phyloP scores from a whole-genome alignment of 2,797 vertebrate species.

The Vultur gryphus region DNA sequence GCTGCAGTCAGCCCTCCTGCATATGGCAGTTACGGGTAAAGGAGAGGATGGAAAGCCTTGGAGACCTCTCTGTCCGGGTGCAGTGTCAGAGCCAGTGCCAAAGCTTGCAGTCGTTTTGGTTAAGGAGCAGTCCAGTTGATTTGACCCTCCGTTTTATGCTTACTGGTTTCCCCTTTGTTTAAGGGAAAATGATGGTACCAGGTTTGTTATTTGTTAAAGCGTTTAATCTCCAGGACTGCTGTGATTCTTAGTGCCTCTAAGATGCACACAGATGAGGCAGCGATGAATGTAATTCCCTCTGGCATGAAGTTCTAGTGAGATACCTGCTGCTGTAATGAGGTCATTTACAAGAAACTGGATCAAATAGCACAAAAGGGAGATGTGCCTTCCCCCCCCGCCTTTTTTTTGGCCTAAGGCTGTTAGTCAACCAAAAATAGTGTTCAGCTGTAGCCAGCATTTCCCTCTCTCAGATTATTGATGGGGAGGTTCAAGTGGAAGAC shows the following conservation, averaged over 20 bases:
- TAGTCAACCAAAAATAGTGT: neutral
- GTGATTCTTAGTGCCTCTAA: neutral
- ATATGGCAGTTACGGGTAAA: neutral
- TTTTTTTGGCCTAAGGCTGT: neutral
- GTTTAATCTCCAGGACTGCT: neutral
- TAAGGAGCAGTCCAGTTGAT: neutral
- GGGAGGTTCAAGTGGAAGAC: neutral
- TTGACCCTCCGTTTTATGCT: neutral
- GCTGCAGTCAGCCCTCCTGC: neutral
- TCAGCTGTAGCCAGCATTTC: neutral
- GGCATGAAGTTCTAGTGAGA: neutral
- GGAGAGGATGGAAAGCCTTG: neutral
- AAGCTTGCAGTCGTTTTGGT: neutral
- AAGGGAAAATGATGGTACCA: neutral
- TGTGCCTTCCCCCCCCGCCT: rapidly evolving
- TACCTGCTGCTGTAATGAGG: neutral
- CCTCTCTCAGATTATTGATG: neutral
- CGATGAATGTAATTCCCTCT: neutral
- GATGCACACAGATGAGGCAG: neutral
- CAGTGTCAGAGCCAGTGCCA: neutral
- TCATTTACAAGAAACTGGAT: neutral
- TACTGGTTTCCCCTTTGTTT: neutral
- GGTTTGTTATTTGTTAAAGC: neutral
- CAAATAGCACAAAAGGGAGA: neutral
- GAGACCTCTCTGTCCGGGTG: neutral